phyloP scores from a whole-genome alignment of 92 coral and sea anemone genomes.

The Palythoa heliodiscus region DNA sequence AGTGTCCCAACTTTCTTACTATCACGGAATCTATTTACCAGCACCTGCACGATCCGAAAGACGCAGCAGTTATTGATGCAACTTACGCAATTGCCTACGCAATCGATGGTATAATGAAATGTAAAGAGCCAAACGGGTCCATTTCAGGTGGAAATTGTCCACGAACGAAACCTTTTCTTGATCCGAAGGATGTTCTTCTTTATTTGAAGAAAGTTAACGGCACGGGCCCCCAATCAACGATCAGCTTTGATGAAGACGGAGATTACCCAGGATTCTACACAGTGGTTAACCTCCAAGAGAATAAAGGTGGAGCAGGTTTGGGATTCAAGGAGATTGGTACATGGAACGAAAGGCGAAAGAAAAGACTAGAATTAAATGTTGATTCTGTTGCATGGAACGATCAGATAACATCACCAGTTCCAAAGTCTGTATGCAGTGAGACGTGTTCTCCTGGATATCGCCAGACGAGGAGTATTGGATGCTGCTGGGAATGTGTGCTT shows the following conservation, averaged over 20 bases:
- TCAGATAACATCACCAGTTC: conserved; percentile 53
- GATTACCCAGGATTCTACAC: conserved; percentile 67
- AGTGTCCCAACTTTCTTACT: conserved; percentile 44
- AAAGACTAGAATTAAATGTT: conserved; percentile 44
- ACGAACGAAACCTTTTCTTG: conserved; percentile 46
- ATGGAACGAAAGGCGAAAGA: conserved; percentile 52
- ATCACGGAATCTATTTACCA: conserved; percentile 52
- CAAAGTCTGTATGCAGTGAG: conserved; percentile 78
- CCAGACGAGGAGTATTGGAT: conserved; percentile 65
- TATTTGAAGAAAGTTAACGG: conserved; percentile 62
- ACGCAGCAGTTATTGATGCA: conserved; percentile 81
- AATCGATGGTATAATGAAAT: conserved; percentile 63
- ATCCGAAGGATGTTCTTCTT: conserved; percentile 56
- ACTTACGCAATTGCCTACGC: conserved; percentile 91
- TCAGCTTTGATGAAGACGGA: conserved; percentile 74
- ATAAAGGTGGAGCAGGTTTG: conserved; percentile 47
- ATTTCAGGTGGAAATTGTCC: conserved; percentile 58
- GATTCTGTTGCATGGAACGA: conserved; percentile 63
- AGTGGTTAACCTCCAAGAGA: conserved; percentile 66
- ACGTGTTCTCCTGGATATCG: conserved; percentile 71
- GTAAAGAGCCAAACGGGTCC: conserved; percentile 52
- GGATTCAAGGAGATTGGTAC: conserved; percentile 66
- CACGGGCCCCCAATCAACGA: conserved; percentile 46
- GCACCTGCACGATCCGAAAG: conserved; percentile 58
- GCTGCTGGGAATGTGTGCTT: conserved; percentile 84